phyloP scores from a whole-genome alignment of 2,888 invertebrate species.

The Noctua pronuba region DNA sequence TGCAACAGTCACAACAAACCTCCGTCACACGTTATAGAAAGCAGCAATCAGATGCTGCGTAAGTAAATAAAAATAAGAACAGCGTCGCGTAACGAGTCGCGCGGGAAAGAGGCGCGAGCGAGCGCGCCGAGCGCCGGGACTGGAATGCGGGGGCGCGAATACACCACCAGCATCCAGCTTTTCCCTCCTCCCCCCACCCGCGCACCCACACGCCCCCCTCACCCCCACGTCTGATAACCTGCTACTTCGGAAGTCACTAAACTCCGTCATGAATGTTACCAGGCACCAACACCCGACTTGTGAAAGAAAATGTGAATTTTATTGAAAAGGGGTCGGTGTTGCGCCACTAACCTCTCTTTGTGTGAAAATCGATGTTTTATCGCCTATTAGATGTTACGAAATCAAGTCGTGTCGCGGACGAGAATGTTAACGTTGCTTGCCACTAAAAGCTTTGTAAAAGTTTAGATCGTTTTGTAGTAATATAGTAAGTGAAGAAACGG shows the following conservation, averaged over 20 bases:
- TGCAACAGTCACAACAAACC: slow-evolving; percentile 85
- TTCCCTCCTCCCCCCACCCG: slow-evolving; percentile 74
- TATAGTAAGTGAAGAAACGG: slow-evolving; percentile 4
- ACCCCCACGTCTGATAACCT: slow-evolving; percentile 87
- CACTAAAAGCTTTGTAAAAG: slow-evolving; percentile 73
- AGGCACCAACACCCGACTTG: slow-evolving; percentile 83
- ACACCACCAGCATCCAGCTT: slow-evolving; percentile 85
- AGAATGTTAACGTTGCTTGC: slow-evolving; percentile 64
- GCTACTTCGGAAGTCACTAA: slow-evolving; percentile 90
- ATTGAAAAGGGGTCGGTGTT: slow-evolving; percentile 85
- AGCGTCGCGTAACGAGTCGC: slow-evolving; percentile 77
- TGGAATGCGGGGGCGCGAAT: slow-evolving; percentile 85
- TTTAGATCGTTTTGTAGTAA: slow-evolving; percentile 55
- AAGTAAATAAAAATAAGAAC: slow-evolving; percentile 79
- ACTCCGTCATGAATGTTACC: slow-evolving; percentile 88
- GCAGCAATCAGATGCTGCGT: slow-evolving; percentile 68
- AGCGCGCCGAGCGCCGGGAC: slow-evolving; percentile 83
- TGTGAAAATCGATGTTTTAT: slow-evolving; percentile 83
- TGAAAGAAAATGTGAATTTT: slow-evolving; percentile 88
- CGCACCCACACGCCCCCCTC: slow-evolving; percentile 70
- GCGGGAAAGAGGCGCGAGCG: slow-evolving; percentile 76
- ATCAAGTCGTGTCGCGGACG: slow-evolving; percentile 73
- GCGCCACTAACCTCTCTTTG: slow-evolving; percentile 79
- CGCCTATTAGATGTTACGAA: slow-evolving; percentile 79
- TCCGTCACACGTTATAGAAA: slow-evolving; percentile 74